Conservation (phyloP, 2,797 vertebrate genomes). For the Geotrypetes seraphini region DNA sequence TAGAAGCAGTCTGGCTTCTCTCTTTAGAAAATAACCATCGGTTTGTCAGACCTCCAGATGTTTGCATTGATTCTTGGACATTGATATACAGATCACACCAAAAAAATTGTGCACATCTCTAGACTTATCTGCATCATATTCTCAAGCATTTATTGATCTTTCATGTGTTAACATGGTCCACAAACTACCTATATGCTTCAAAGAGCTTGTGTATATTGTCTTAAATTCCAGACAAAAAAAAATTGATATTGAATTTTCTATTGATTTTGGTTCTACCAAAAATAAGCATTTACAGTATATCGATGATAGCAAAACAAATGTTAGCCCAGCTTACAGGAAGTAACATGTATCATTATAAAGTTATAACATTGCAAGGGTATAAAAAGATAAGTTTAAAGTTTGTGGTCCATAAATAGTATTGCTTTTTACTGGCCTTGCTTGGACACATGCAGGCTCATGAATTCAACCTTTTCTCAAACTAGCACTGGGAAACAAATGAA, state of each 20-base stretch:
- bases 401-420: conserved; percentile 43
- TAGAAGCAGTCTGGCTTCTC: no score
- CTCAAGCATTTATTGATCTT: conserved; percentile 4
- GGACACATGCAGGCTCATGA: conserved; percentile 38
- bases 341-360: conserved; percentile 40
- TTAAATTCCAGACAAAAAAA: conserved; percentile 22
- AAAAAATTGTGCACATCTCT: conserved; percentile 26
- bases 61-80: no score
- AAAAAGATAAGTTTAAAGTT: conserved; percentile 31
- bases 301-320: conserved; percentile 39
- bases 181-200: conserved; percentile 16
- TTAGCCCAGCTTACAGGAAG: conserved; percentile 24
- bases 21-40: no score
- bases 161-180: neutral
- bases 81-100: conserved; percentile 6
- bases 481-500: conserved; percentile 7
- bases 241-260: conserved; percentile 31
- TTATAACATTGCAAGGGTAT: conserved; percentile 35
- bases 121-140: neutral
- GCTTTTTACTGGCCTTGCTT: conserved; percentile 47
- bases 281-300: conserved; percentile 29
- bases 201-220: conserved; percentile 12
- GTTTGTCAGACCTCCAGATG: no score
- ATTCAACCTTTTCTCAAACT: conserved; percentile 38
- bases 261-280: conserved; percentile 29